A percentile compares a stretch with the other conserved stretches of the same genome.
These are phyloP conservation scores for Oppia nitens DNA, from an alignment of 1,140 invertebrate species.

Conservation along the genomic window DNA sequence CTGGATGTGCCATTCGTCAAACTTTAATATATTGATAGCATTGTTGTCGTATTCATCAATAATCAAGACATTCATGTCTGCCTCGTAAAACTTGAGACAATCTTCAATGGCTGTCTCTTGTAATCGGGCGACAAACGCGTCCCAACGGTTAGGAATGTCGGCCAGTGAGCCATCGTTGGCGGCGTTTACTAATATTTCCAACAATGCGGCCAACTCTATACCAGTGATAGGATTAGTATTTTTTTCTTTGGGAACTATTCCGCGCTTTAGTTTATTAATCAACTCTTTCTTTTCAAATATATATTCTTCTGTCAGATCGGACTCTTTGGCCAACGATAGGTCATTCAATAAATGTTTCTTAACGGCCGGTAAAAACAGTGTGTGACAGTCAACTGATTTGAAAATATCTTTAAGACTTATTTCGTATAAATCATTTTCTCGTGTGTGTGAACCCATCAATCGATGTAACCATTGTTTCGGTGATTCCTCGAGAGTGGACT, in stretches of 20 bases:
- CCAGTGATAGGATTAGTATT: constrained; percentile 18
- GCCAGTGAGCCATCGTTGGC: constrained; percentile 22
- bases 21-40: not conserved
- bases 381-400: constrained; percentile 20
- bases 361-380: constrained; percentile 19
- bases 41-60: constrained; percentile 6
- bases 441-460: constrained; percentile 18
- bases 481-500: constrained; percentile 13
- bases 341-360: constrained; percentile 16
- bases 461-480: constrained; percentile 19
- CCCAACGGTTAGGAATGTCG: constrained; percentile 20
- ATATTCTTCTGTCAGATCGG: constrained; percentile 20
- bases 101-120: constrained; percentile 20
- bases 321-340: constrained; percentile 18
- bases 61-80: constrained; percentile 14
- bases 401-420: constrained; percentile 22
- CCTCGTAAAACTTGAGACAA: constrained; percentile 18
- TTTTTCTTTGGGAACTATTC: constrained; percentile 19
- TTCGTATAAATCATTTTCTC: constrained; percentile 20
- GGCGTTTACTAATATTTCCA: constrained; percentile 19
- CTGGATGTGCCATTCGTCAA: not conserved
- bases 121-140: constrained; percentile 17
- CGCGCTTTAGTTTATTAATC: constrained; percentile 15
- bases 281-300: constrained; percentile 17
- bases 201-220: constrained; percentile 16